A percentile compares a stretch with the other conserved stretches of the same genome.
Evolutionary conservation across 1,140 invertebrate species (phyloP).

Genomic region (Nasonia vitripennis): DNA sequence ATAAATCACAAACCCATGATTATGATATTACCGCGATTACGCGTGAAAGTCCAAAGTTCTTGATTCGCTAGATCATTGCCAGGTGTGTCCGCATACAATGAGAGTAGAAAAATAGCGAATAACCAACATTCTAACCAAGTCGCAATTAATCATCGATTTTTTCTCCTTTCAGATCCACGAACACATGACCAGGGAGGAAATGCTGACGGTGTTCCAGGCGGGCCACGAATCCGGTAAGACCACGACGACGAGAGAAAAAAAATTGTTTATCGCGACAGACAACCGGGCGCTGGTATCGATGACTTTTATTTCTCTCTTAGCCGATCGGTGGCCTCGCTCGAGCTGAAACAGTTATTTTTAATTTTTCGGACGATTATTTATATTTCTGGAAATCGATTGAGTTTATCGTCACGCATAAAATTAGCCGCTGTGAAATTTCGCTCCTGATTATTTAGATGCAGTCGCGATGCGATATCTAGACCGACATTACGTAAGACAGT

Average conservation of each 20-base stretch:
- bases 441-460: neutral
- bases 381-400: neutral
- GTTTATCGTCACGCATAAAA: neutral
- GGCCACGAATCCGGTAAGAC: constrained; percentile 82
- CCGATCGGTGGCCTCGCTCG: neutral
- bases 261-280: constrained; percentile 36
- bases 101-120: constrained; percentile 30
- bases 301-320: neutral
- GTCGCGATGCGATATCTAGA: no score
- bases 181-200: constrained; percentile 88
- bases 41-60: neutral
- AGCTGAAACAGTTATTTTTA: constrained; percentile 1
- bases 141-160: constrained; percentile 10
- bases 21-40: constrained; percentile 6
- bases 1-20: neutral
- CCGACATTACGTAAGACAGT: no score
- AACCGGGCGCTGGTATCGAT: neutral
- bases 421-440: neutral
- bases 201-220: constrained; percentile 87
- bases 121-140: neutral
- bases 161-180: constrained; percentile 84
- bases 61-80: constrained; percentile 5
- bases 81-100: neutral
- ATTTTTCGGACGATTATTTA: neutral
- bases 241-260: constrained; percentile 29